Percentiles rank a stretch among this genome's conserved stretches.
Conservation (phyloP, 2,888 invertebrate species). For the Leucoptera coffeella region DNA sequence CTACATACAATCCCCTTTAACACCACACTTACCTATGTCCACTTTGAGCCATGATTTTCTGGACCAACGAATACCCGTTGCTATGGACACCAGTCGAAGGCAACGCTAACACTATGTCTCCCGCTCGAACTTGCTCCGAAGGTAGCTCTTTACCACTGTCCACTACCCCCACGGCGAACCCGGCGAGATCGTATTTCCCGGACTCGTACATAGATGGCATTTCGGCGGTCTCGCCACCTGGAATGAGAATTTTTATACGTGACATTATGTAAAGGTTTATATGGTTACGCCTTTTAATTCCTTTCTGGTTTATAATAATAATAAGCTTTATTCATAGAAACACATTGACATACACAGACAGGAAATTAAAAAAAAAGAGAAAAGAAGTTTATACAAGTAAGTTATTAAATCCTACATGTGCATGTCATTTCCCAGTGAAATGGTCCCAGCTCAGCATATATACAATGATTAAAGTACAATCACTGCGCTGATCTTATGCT, state of each 20-base stretch:
- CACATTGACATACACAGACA: too few species aligned
- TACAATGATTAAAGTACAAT: too few species aligned
- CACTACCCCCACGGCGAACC: slow-evolving; percentile 91
- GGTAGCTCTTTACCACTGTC: slow-evolving; percentile 70
- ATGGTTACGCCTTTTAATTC: too few species aligned
- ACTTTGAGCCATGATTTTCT: slow-evolving; percentile 66
- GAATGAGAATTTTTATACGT: not conserved
- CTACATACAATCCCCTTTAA: not conserved
- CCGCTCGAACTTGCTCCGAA: slow-evolving; percentile 56
- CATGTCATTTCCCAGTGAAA: too few species aligned
- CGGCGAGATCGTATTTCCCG: slow-evolving; percentile 92
- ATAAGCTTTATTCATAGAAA: too few species aligned
- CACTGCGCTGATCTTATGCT: too few species aligned
- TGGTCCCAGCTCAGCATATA: too few species aligned
- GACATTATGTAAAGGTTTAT: too few species aligned
- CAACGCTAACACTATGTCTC: slow-evolving; percentile 80
- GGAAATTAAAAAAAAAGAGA: too few species aligned
- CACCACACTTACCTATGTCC: slow-evolving; percentile 43
- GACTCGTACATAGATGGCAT: slow-evolving; percentile 91
- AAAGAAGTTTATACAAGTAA: too few species aligned
- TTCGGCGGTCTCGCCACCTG: slow-evolving; percentile 93
- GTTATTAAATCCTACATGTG: too few species aligned
- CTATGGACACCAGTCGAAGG: slow-evolving; percentile 91
- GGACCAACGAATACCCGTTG: slow-evolving; percentile 88
- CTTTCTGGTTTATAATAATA: too few species aligned